Percentiles rank a stretch among this genome's conserved stretches.
Conservation (phyloP, 2,888 invertebrate genomes). For the Helleia helle region DNA sequence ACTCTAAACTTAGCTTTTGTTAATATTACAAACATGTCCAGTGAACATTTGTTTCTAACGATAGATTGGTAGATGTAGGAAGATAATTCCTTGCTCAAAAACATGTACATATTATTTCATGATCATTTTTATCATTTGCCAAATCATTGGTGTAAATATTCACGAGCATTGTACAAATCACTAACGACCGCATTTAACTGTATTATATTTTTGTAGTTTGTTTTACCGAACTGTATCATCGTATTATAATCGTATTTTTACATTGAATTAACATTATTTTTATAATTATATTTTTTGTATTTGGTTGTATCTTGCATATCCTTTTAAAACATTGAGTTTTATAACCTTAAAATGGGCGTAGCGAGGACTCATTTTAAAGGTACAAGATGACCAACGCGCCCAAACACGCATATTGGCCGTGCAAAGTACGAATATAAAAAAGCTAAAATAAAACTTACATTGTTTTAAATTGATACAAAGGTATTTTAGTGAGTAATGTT, state of each 20-base stretch:
- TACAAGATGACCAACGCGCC: too few species aligned
- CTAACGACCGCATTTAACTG: conserved; percentile 8
- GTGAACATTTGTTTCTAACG: too few species aligned
- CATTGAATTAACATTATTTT: conserved; percentile 5
- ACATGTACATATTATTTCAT: conserved; percentile 1
- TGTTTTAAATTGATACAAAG: neutral
- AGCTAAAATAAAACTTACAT: too few species aligned
- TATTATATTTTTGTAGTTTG: conserved; percentile 11
- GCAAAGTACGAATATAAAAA: too few species aligned
- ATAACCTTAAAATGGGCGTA: too few species aligned
- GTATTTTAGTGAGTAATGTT: neutral
- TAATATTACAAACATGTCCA: too few species aligned
- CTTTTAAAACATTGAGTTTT: conserved; percentile 5
- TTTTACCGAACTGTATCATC: conserved; percentile 1
- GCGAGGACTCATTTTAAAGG: too few species aligned
- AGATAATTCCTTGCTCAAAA: conserved; percentile 1
- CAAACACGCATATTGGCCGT: too few species aligned
- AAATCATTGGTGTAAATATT: conserved; percentile 7
- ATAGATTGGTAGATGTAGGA: too few species aligned
- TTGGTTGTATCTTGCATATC: neutral
- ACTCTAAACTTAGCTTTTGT: neutral
- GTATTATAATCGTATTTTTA: conserved; percentile 4
- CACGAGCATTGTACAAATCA: conserved; percentile 9
- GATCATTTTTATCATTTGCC: neutral
- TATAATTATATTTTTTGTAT: conserved; percentile 8